Percentiles rank a stretch among this genome's conserved stretches.
These are phyloP conservation scores for Nothoprocta perdicaria DNA, from an alignment of 2,113 vertebrate species.

Conservation along the genomic window DNA sequence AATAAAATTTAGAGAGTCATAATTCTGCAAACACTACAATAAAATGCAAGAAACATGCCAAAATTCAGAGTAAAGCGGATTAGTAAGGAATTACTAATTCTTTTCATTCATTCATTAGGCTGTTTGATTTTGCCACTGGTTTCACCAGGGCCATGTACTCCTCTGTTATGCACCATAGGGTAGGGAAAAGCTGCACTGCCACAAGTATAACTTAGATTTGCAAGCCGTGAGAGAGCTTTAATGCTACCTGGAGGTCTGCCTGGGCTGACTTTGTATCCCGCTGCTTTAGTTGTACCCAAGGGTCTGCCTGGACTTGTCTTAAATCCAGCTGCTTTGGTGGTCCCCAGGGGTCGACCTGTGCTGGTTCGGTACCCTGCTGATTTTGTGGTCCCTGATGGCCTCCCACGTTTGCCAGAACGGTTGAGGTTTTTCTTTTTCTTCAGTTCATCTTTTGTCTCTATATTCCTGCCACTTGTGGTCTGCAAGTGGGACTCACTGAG, in stretches of 20 bases:
- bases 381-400: conserved; percentile 96
- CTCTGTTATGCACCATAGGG: conserved; percentile 88
- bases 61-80: conserved; percentile 54
- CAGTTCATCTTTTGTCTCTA: conserved; percentile 86
- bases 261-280: conserved; percentile 98
- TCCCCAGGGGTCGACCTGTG: conserved; percentile 95
- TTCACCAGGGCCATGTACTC: conserved; percentile 84
- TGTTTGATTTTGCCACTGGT: conserved; percentile 87
- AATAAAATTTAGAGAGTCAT: conserved; percentile 63
- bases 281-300: conserved; percentile 95
- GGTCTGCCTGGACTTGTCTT: conserved; percentile 98
- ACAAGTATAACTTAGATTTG: conserved; percentile 90
- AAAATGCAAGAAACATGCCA: conserved; percentile 67
- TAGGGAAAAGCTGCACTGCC: conserved; percentile 94
- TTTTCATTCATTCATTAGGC: conserved; percentile 80
- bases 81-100: conserved; percentile 46
- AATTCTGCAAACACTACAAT: conserved; percentile 56
- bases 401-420: conserved; percentile 91
- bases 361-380: conserved; percentile 97
- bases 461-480: conserved; percentile 79
- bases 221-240: conserved; percentile 94
- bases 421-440: conserved; percentile 95
- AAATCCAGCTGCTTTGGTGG: conserved; percentile 97
- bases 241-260: conserved; percentile 97
- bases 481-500: conserved; percentile 82